These are phyloP conservation scores for Agonum fuliginosum DNA, from an alignment of 2,888 invertebrate genomes.

Conservation along the genomic window DNA sequence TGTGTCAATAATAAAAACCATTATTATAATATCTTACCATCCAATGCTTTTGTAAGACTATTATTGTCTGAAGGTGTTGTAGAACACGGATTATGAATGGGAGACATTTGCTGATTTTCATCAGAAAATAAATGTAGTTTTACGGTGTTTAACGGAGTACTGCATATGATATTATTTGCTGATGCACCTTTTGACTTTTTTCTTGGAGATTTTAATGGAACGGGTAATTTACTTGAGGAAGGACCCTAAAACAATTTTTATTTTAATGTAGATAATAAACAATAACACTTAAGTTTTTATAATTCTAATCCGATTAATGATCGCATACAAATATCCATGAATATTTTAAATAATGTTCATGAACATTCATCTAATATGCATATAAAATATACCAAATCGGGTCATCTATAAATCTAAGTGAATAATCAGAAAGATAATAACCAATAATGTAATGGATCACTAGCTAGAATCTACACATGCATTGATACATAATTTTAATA, in stretches of 20 bases:
- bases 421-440: slow-evolving; percentile 4
- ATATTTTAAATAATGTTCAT: background rate
- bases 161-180: background rate
- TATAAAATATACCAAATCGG: slow-evolving; percentile 17
- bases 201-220: background rate
- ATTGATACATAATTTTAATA: background rate
- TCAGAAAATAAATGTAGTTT: background rate
- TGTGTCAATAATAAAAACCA: no score
- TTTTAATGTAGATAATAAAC: no score
- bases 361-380: background rate
- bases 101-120: background rate
- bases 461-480: background rate
- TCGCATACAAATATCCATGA: background rate
- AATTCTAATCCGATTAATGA: no score
- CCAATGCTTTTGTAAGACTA: background rate
- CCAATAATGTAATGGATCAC: slow-evolving; percentile 39
- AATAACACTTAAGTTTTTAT: no score
- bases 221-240: background rate
- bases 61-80: background rate
- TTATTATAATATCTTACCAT: background rate
- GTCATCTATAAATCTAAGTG: background rate
- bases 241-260: background rate
- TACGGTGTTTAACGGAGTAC: slow-evolving; percentile 4
- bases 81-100: slow-evolving; percentile 12
- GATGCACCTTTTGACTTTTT: background rate